phyloP scores from a whole-genome alignment of 1,140 invertebrate genomes.

The Eubasilissa regina region DNA sequence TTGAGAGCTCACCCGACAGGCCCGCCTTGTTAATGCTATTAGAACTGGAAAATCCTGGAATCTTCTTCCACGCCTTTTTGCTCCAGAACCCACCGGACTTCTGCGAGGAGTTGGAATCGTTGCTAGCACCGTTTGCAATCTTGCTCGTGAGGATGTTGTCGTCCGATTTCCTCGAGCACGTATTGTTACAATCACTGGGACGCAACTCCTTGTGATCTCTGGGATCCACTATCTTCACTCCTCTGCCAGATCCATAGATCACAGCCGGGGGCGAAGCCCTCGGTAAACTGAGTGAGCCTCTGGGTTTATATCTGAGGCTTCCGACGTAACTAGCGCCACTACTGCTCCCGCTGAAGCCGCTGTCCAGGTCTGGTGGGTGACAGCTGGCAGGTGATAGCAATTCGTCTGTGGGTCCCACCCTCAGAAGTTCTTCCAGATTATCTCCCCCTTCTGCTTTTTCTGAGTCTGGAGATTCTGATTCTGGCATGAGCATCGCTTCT shows the following conservation, averaged over 20 bases:
- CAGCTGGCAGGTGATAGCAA: constrained; percentile 78
- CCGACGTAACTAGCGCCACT: constrained; percentile 84
- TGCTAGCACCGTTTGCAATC: constrained; percentile 69
- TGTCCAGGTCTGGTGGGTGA: constrained; percentile 82
- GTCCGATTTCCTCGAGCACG: constrained; percentile 51
- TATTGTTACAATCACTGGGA: constrained; percentile 54
- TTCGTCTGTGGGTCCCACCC: constrained; percentile 82
- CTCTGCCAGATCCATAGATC: constrained; percentile 67
- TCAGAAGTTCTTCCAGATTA: constrained; percentile 78
- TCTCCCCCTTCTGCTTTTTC: constrained; percentile 72
- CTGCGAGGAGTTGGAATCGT: constrained; percentile 58
- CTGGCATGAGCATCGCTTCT: constrained; percentile 90
- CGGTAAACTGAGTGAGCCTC: constrained; percentile 66
- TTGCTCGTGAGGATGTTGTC: constrained; percentile 55
- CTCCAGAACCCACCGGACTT: constrained; percentile 77
- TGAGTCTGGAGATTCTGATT: constrained; percentile 69
- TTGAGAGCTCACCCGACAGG: constrained; percentile 72
- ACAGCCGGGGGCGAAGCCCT: constrained; percentile 69
- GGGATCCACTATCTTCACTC: constrained; percentile 56
- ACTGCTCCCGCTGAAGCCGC: constrained; percentile 86
- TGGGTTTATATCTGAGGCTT: constrained; percentile 74
- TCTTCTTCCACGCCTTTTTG: constrained; percentile 84
- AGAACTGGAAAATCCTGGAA: constrained; percentile 80
- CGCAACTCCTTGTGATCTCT: constrained; percentile 54
- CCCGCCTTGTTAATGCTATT: constrained; percentile 78